Evolutionary conservation across 2,888 invertebrate species (phyloP).

Genomic region (Volucella zonaria): DNA sequence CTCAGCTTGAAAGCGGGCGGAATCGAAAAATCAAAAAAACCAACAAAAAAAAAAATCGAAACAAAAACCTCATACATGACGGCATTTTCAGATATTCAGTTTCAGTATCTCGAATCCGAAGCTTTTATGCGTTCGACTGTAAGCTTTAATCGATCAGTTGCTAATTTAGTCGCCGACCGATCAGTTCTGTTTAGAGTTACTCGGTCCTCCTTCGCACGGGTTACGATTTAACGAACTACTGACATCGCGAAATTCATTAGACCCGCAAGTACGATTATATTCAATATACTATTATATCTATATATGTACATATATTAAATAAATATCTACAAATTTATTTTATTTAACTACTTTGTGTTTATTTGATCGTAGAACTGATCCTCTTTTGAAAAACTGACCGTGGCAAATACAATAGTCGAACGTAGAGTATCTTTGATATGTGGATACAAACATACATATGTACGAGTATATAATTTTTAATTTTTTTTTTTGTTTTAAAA

Average conservation of each 20-base stretch:
- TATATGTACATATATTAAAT: too few species aligned
- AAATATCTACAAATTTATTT: constrained; percentile 5
- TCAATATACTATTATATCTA: too few species aligned
- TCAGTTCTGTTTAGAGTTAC: constrained; percentile 64
- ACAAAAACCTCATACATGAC: not conserved
- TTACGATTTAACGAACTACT: constrained; percentile 39
- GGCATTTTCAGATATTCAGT: not conserved
- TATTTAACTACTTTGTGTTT: constrained; percentile 5
- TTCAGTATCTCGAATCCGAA: constrained; percentile 54
- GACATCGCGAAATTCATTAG: constrained; percentile 68
- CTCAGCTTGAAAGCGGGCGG: constrained; percentile 12
- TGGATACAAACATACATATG: too few species aligned
- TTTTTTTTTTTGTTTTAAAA: constrained; percentile 26
- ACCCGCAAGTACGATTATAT: constrained; percentile 29
- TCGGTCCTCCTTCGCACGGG: constrained; percentile 61
- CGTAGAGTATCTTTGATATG: too few species aligned
- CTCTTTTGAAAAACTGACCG: constrained; percentile 23
- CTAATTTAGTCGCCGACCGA: constrained; percentile 72
- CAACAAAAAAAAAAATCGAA: constrained; percentile 1
- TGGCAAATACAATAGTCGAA: constrained; percentile 17
- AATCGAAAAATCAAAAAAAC: constrained; percentile 6
- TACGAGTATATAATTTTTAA: not conserved
- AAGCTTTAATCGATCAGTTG: constrained; percentile 73
- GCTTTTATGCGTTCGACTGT: constrained; percentile 63
- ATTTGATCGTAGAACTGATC: constrained; percentile 20